Percentiles rank a stretch among this genome's conserved stretches.
Evolutionary conservation across 2,888 invertebrate species (phyloP).

Genomic region (Mythimna ferrago): DNA sequence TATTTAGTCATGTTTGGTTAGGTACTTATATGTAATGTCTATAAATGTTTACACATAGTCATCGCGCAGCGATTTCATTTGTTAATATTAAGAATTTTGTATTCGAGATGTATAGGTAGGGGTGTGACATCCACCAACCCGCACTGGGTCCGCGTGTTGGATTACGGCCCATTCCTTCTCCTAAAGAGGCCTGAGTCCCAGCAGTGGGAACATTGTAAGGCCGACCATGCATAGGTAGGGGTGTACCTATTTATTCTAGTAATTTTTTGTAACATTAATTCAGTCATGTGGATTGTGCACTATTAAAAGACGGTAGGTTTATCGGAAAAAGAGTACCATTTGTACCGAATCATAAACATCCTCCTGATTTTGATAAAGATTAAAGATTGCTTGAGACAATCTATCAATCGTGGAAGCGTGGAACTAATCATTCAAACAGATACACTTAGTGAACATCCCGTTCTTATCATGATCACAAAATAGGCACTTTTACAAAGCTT

Average conservation of each 20-base stretch:
- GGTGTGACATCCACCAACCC: neutral
- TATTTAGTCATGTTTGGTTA: neutral
- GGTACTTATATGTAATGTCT: constrained; percentile 14
- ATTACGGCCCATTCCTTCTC: no score
- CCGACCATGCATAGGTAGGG: no score
- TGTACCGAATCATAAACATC: neutral
- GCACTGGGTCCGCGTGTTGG: no score
- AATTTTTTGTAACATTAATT: no score
- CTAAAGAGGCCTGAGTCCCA: no score
- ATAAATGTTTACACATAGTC: constrained; percentile 13
- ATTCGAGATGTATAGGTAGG: neutral
- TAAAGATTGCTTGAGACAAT: neutral
- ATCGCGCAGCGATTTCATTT: constrained; percentile 8
- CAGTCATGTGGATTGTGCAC: no score
- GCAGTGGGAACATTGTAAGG: no score
- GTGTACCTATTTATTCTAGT: no score
- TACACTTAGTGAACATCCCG: neutral
- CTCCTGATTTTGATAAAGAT: neutral
- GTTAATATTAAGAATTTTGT: neutral
- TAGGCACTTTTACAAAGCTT: neutral
- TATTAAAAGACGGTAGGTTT: no score
- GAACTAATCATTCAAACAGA: neutral
- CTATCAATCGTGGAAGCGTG: no score
- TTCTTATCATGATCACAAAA: neutral
- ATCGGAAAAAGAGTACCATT: neutral